Conservation (phyloP, 2,113 vertebrate species). For the Pavo muticus region DNA sequence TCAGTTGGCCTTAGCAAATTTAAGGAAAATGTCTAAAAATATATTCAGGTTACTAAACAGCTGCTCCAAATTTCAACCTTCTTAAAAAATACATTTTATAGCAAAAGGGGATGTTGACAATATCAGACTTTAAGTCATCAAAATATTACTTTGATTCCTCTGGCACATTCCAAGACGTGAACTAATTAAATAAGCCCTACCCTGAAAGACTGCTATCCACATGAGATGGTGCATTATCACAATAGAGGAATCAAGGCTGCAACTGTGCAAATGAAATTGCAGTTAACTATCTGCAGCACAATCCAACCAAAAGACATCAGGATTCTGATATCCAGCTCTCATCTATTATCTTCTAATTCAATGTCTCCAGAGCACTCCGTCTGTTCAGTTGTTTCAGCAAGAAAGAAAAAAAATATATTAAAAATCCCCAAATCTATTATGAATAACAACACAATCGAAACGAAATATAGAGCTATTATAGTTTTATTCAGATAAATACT, state of each 20-base stretch:
- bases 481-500: background rate
- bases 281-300: background rate
- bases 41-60: background rate
- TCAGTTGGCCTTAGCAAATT: background rate
- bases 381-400: background rate
- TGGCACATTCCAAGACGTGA: background rate
- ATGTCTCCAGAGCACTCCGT: background rate
- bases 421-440: background rate
- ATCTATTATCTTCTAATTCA: background rate
- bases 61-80: background rate
- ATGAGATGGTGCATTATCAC: background rate
- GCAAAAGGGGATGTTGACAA: background rate
- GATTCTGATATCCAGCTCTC: background rate
- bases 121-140: background rate
- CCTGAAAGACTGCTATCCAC: background rate
- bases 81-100: background rate
- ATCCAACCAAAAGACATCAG: background rate
- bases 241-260: background rate
- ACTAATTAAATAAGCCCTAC: background rate
- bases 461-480: background rate
- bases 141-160: background rate
- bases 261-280: background rate
- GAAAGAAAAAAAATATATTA: background rate
- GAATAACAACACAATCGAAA: background rate
- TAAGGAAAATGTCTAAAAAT: background rate